Conservation (phyloP, 2,113 vertebrate genomes). For the Glaucomys volans region DNA sequence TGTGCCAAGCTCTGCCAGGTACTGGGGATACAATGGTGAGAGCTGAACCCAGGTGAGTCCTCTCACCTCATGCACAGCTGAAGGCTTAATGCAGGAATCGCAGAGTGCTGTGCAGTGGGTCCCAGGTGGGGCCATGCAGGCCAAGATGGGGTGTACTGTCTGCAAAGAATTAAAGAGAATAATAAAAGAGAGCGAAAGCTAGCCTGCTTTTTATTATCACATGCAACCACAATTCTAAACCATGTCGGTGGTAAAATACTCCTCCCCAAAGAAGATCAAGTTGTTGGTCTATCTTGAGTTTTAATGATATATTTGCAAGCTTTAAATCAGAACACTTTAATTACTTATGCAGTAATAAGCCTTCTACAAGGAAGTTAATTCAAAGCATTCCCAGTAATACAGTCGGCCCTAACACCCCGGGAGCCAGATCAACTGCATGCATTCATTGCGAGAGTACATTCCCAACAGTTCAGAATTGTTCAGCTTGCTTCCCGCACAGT, state of each 20-base stretch:
- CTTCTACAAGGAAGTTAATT: neutral
- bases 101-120: neutral
- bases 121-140: neutral
- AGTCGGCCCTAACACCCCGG: neutral
- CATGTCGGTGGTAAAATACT: slow-evolving; percentile 10
- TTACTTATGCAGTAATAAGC: neutral
- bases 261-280: neutral
- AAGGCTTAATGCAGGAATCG: too few species aligned
- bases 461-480: neutral
- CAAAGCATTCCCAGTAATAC: neutral
- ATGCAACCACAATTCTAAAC: neutral
- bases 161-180: slow-evolving; percentile 20
- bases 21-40: neutral
- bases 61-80: neutral
- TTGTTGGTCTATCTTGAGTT: slow-evolving; percentile 8
- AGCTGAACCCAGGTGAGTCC: neutral
- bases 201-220: slow-evolving; percentile 47
- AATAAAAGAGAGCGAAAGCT: slow-evolving; percentile 3
- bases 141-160: neutral
- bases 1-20: neutral
- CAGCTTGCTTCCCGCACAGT: neutral
- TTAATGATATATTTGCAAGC: slow-evolving; percentile 25
- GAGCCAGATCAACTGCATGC: neutral
- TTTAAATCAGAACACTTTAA: slow-evolving; percentile 35
- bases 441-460: neutral